Percentiles rank a stretch among this genome's conserved stretches.
Conservation (phyloP, 2,888 invertebrate genomes). For the Tethea ocularis region DNA sequence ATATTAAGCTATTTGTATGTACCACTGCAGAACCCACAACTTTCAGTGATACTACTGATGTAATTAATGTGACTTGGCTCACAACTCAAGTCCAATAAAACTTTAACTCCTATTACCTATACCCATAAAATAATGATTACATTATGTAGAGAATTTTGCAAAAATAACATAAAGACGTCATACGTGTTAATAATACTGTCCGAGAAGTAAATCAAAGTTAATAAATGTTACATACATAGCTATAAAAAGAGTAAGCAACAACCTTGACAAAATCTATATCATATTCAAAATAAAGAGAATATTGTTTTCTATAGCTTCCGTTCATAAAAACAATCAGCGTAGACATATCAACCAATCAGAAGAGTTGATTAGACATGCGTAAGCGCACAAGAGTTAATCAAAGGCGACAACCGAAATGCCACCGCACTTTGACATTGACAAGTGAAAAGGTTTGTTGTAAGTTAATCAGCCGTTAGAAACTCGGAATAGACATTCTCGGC, state of each 20-base stretch:
- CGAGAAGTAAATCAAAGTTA: no score
- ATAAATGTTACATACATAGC: no score
- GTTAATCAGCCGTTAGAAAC: neutral
- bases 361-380: slow-evolving; percentile 19
- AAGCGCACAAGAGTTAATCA: slow-evolving; percentile 19
- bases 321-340: neutral
- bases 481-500: neutral
- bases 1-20: neutral
- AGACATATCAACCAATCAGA: neutral
- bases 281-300: neutral
- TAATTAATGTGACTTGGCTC: neutral
- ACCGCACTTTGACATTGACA: slow-evolving; percentile 19
- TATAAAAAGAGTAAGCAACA: no score
- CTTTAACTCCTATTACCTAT: no score
- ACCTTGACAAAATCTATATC: neutral
- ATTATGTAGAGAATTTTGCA: no score
- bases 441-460: slow-evolving; percentile 5
- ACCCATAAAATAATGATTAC: no score
- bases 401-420: slow-evolving; percentile 21
- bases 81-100: no score
- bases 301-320: neutral
- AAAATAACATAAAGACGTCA: no score
- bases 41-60: neutral
- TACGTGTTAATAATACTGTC: no score
- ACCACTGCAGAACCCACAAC: neutral